phyloP scores from a whole-genome alignment of 2,797 vertebrate species.

The Antennarius maculatus region DNA sequence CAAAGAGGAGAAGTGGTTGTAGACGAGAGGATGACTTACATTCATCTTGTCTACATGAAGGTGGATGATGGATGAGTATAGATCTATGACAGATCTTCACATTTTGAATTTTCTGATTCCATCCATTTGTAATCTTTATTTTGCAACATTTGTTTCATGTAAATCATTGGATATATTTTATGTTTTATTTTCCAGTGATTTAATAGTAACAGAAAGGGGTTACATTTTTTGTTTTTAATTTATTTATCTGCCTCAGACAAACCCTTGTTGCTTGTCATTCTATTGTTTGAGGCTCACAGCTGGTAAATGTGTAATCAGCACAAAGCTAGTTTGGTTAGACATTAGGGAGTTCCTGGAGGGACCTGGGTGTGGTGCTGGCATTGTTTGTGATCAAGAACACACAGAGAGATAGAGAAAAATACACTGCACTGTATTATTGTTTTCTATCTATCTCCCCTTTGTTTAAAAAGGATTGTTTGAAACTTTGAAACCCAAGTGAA shows the following conservation, averaged over 20 bases:
- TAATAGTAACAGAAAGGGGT: too few relatives aligned
- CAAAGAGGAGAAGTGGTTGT: too few relatives aligned
- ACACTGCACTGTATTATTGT: background rate
- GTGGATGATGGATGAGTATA: too few relatives aligned
- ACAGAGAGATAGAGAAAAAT: background rate
- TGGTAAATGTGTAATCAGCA: conserved; percentile 18
- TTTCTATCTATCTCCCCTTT: background rate
- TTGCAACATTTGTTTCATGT: too few relatives aligned
- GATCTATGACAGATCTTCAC: too few relatives aligned
- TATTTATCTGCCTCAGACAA: background rate
- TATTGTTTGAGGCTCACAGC: background rate
- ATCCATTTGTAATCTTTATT: too few relatives aligned
- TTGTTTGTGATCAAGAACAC: conserved; percentile 9
- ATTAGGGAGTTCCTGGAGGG: conserved; percentile 28
- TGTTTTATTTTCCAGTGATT: too few relatives aligned
- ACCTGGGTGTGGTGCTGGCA: conserved; percentile 45
- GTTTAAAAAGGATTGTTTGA: too few relatives aligned
- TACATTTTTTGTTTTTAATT: background rate
- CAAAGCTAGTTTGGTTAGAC: background rate
- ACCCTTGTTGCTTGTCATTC: background rate
- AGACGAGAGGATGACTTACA: too few relatives aligned
- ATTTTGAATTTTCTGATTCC: too few relatives aligned
- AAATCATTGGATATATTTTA: background rate
- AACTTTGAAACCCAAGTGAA: background rate
- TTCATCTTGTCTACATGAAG: too few relatives aligned